phyloP scores from a whole-genome alignment of 2,888 invertebrate genomes.

The Dastarcus helophoroides region DNA sequence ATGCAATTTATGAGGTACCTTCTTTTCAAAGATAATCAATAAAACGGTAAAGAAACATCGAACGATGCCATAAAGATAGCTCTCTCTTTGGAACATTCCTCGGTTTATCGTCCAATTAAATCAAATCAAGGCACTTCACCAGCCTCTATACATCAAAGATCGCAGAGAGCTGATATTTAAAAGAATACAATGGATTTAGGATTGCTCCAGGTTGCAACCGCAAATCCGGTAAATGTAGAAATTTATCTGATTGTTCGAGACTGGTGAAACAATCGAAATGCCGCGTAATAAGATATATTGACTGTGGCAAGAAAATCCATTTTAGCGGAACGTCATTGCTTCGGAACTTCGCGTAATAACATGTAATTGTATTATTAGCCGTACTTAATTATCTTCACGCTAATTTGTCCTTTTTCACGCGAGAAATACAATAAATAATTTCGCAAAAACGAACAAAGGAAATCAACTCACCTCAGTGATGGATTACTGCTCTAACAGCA shows the following conservation, averaged over 20 bases:
- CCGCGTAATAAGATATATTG: slow-evolving; percentile 11
- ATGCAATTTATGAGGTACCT: slow-evolving; percentile 10
- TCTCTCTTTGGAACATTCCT: slow-evolving; percentile 20
- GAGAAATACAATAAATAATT: no score
- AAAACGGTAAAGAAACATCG: slow-evolving; percentile 16
- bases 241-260: slow-evolving; percentile 23
- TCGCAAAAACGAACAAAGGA: no score
- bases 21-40: slow-evolving; percentile 11
- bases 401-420: not conserved
- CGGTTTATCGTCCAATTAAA: slow-evolving; percentile 33
- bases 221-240: slow-evolving; percentile 25
- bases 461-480: no score
- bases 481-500: no score
- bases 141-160: slow-evolving; percentile 30
- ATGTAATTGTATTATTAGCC: not conserved
- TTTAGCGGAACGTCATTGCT: slow-evolving; percentile 1
- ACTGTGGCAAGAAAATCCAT: slow-evolving; percentile 7
- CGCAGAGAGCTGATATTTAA: slow-evolving; percentile 20
- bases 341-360: not conserved
- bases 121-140: slow-evolving; percentile 31
- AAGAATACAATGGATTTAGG: slow-evolving; percentile 26
- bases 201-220: slow-evolving; percentile 21
- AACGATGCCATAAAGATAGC: slow-evolving; percentile 20
- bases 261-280: slow-evolving; percentile 17
- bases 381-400: not conserved